These are phyloP conservation scores for Madoqua kirkii DNA, from an alignment of 2,113 vertebrate genomes.

Conservation along the genomic window DNA sequence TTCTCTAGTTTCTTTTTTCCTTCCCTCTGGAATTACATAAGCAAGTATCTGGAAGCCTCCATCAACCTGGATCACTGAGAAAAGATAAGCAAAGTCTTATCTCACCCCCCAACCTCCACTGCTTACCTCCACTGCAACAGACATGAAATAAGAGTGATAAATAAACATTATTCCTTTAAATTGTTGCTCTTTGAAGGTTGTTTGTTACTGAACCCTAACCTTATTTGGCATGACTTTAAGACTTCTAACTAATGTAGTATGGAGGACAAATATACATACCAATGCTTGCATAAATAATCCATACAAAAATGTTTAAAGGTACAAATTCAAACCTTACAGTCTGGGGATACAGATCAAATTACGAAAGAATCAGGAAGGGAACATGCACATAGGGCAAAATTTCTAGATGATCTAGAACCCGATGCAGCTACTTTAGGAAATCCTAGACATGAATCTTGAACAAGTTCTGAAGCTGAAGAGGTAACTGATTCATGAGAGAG, in stretches of 20 bases:
- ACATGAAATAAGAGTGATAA: conserved; percentile 4
- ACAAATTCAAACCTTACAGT: neutral
- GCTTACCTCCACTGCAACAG: neutral
- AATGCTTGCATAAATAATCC: neutral
- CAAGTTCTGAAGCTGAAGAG: neutral
- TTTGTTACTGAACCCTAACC: neutral
- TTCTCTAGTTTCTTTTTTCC: neutral
- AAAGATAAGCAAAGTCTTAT: neutral
- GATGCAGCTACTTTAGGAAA: neutral
- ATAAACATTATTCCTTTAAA: neutral
- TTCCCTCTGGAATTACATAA: neutral
- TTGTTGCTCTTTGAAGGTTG: neutral
- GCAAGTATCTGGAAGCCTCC: neutral
- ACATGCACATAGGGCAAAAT: neutral
- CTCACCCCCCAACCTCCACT: neutral
- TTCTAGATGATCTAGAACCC: neutral
- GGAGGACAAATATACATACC: neutral
- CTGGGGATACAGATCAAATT: neutral
- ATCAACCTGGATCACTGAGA: neutral
- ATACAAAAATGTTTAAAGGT: neutral
- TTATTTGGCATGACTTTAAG: neutral
- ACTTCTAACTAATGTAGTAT: neutral
- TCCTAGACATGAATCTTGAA: neutral
- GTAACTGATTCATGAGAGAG: neutral
- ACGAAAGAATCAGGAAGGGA: neutral